Evolutionary conservation across 2,888 invertebrate genomes (phyloP), one percentile per base, ranked within the genome.

Genomic region (Heliconius hortense): DNA sequence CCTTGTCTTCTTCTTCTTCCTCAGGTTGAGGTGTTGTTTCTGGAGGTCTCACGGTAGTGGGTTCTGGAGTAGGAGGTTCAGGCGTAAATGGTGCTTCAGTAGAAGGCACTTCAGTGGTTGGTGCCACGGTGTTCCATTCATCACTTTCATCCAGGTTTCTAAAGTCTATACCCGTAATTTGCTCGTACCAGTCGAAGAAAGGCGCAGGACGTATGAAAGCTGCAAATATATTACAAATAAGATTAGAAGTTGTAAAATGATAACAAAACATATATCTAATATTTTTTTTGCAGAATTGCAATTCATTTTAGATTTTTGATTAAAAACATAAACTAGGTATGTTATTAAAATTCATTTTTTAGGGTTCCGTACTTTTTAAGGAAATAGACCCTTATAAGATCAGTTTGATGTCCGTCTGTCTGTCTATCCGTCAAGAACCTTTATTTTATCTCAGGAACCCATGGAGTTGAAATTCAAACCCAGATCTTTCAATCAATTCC

Each of bases 131-230:
- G 35, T 64, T 64, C 35, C 64, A 64, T 64, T 77, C 79, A 0
- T 82, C 84, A 48, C 84, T 85, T 76, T 89, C 88, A 8, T 85
- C 78, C 2, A 90, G 78, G 77, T 87, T 87, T 64, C 92, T 90
- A 68, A 92, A 93, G 77, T 93, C 89, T 28, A 92, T 82, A 2
- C 90, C 90, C 4, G 89, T 86, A 7, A 90, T 75, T 60, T 88
- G 78, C 39, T 81, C 78, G 72, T 90, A 85, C 94, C 94, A 94
- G 28, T 81, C 63, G 4, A 85, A 88, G 88, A 90, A 94, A 0
- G 91, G 91, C 35, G 90, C 92, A 2, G 92, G 85, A 2, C 93
- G 89, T 26, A 87, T 84, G 81, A 93, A 94, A 80, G 90, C 94
- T 92, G 81, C 35, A 4, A 77, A 81, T n/a, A 56, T n/a, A 56